phyloP scores from a whole-genome alignment of 2,888 invertebrate species.

The Tromatobia lineatoria region DNA sequence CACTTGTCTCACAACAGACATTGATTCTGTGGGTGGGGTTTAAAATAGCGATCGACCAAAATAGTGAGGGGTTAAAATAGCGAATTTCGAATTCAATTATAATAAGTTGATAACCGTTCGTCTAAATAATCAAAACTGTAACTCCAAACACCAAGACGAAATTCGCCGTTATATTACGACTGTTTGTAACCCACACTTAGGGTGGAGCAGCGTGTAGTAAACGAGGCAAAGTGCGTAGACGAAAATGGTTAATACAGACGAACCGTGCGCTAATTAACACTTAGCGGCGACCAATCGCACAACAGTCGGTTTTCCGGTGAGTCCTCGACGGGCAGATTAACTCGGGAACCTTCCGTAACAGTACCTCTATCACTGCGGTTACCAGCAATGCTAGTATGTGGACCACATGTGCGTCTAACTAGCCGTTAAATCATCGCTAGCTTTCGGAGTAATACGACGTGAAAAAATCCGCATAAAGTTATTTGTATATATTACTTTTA shows the following conservation, averaged over 20 bases:
- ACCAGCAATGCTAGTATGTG: not conserved
- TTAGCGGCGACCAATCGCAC: not conserved
- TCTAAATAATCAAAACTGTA: not conserved
- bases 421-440: not conserved
- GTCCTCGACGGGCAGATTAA: not conserved
- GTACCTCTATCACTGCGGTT: not conserved
- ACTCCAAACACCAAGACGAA: not conserved
- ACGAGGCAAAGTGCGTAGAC: constrained; percentile 12
- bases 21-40: no score
- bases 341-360: not conserved
- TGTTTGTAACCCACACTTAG: not conserved
- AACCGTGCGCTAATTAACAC: constrained; percentile 17
- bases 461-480: not conserved
- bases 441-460: not conserved
- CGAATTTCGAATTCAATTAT: no score
- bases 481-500: not conserved
- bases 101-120: no score
- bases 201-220: not conserved
- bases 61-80: no score
- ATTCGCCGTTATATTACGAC: not conserved
- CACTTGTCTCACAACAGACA: no score
- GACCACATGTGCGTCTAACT: constrained; percentile 2
- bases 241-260: constrained; percentile 1
- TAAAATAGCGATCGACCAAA: no score
- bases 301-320: constrained; percentile 10